Evolutionary conservation across 1,140 invertebrate genomes (phyloP), one percentile per base, ranked within the genome.

Genomic region (Lordiphosa collinella): DNA sequence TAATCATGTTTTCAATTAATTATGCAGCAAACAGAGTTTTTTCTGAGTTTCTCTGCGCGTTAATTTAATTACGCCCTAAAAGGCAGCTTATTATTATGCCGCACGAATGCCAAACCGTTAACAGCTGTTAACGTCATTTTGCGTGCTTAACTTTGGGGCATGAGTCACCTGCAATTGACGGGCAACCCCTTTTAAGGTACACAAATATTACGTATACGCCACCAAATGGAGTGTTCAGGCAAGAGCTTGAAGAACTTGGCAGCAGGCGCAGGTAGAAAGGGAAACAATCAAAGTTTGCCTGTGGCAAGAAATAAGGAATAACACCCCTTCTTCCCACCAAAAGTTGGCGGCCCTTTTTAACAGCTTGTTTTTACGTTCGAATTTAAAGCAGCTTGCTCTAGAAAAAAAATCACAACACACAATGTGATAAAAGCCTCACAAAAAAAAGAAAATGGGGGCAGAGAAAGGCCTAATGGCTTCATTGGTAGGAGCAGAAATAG

Each of bases 1-100:
- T 70, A 85, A 84, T 84, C 84, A 85, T 84, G 65, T 85, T 84
- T 84, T 78, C 64, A 85, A 84, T 84, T 84, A 84, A 84, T 85
- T 85, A 84, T 84, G 78, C 79, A 54, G 48, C 63, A 69, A 61
- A 44, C 54, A 36, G 29, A 48, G 53, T 37, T 48, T 35, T 51
- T 51, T 46, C 11, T 59, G 40, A 22, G 37, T n/a, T 46, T 31
- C 22, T 29, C 13, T 16, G 31, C 50, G 69, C 75, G 69, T 74
- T 84, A 85, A 84, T 84, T 84, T 84, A 84, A 84, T 84, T 85
- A 84, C 79, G 25, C 64, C 46, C 68, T 69, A 78, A 84, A 72
- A 73, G 56, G 60, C 55, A 58, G 50, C 47, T 82, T 69, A 84
- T 84, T 84, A 72, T 82, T 84, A 82, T 76, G 72, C 78, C 78